phyloP scores from a whole-genome alignment of 2,797 vertebrate genomes.

The Ambastaia sidthimunki region DNA sequence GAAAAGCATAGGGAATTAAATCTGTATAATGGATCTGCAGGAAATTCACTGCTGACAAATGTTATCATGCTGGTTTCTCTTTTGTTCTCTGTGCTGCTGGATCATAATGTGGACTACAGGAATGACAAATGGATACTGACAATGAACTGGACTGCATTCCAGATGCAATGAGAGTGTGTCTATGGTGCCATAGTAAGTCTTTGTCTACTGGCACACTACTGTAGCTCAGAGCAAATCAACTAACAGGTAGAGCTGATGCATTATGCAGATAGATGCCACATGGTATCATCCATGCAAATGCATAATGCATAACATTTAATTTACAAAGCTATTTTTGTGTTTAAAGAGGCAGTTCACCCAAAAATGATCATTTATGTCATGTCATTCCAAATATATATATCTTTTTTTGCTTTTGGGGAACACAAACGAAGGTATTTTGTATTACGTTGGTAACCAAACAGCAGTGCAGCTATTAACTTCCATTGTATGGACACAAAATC shows the following conservation, averaged over 20 bases:
- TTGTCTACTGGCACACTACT: slow-evolving; percentile 25
- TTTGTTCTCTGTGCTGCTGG: slow-evolving; percentile 20
- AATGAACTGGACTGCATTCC: slow-evolving; percentile 21
- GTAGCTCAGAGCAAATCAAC: slow-evolving; percentile 35
- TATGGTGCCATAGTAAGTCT: slow-evolving; percentile 27
- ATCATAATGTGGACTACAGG: slow-evolving; percentile 27
- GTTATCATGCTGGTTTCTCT: slow-evolving; percentile 8
- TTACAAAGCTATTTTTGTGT: not conserved
- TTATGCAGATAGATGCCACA: slow-evolving; percentile 26
- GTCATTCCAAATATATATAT: too few species aligned
- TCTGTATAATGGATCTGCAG: slow-evolving; percentile 37
- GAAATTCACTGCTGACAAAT: slow-evolving; percentile 14
- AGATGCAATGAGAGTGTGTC: slow-evolving; percentile 46
- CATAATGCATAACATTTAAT: not conserved
- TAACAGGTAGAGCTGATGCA: slow-evolving; percentile 20
- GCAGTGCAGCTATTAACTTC: not conserved
- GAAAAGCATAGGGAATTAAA: not conserved
- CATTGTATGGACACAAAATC: too few species aligned
- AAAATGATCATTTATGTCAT: too few species aligned
- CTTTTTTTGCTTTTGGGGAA: too few species aligned
- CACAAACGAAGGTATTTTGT: too few species aligned
- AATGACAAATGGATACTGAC: slow-evolving; percentile 42
- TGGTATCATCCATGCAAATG: slow-evolving; percentile 10
- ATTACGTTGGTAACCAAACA: too few species aligned
- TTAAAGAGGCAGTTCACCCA: too few species aligned